These are phyloP conservation scores for Syrphus vitripennis DNA, from an alignment of 2,888 invertebrate genomes.

Conservation along the genomic window DNA sequence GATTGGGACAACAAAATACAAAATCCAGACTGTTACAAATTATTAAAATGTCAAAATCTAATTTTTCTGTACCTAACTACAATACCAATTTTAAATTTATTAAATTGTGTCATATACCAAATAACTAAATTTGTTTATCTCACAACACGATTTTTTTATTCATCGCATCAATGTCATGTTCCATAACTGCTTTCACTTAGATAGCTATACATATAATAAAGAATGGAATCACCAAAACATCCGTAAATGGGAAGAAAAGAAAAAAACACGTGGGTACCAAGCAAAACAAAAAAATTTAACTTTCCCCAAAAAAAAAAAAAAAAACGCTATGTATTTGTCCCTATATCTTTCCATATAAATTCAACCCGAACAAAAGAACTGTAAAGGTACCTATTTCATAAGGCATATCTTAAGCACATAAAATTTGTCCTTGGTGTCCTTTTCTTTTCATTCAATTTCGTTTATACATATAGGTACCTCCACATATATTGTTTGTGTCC, in stretches of 20 bases:
- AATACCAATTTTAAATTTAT: too few species aligned
- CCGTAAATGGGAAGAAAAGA: not conserved
- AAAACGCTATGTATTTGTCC: too few species aligned
- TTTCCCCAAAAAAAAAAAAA: too few species aligned
- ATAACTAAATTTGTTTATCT: not conserved
- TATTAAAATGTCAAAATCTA: too few species aligned
- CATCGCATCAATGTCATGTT: not conserved
- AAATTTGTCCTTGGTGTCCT: constrained; percentile 34
- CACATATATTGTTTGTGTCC: not conserved
- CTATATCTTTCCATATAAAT: too few species aligned
- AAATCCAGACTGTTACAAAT: too few species aligned
- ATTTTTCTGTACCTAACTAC: too few species aligned
- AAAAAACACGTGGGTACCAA: not conserved
- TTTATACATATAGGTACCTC: not conserved
- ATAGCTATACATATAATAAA: not conserved
- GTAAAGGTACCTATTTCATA: constrained; percentile 39
- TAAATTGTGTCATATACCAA: not conserved
- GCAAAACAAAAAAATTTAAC: too few species aligned
- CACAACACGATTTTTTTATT: not conserved
- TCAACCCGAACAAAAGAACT: not conserved
- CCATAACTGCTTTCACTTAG: not conserved
- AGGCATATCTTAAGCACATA: constrained; percentile 53
- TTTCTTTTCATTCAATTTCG: constrained; percentile 31
- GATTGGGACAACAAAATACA: too few species aligned
- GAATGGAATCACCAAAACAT: not conserved